Conservation (phyloP, 2,888 invertebrate genomes). For the Diarsia dahlii region DNA sequence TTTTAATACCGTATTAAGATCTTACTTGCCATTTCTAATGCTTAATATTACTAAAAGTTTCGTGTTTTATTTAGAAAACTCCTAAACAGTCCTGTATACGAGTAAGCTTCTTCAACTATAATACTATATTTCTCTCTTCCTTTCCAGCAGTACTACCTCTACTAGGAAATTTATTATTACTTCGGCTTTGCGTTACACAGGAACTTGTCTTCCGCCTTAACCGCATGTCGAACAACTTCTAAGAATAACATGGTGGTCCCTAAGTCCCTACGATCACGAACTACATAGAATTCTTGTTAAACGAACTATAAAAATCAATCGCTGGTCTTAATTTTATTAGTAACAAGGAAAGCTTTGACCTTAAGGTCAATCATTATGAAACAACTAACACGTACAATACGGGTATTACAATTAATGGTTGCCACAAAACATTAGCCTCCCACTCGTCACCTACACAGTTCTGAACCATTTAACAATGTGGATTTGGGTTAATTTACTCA, state of each 20-base stretch:
- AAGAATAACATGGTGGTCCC: constrained; percentile 10
- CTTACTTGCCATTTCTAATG: no score
- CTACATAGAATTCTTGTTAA: constrained; percentile 2
- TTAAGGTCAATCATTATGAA: constrained; percentile 15
- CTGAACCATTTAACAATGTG: constrained; percentile 23
- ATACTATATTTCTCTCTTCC: background rate
- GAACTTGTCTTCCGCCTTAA: background rate
- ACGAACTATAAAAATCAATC: background rate
- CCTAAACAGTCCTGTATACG: background rate
- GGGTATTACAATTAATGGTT: constrained; percentile 34
- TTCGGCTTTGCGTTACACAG: background rate
- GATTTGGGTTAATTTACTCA: constrained; percentile 42
- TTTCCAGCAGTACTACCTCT: background rate
- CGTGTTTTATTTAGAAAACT: background rate
- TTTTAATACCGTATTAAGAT: no score
- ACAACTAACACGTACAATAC: constrained; percentile 18
- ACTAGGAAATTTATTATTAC: background rate
- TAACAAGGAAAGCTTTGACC: constrained; percentile 1
- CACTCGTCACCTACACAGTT: constrained; percentile 57
- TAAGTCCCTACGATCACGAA: background rate
- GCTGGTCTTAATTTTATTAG: constrained; percentile 1
- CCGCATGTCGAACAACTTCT: background rate
- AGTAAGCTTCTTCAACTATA: background rate
- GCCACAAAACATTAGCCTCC: constrained; percentile 40
- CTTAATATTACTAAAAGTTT: no score